Evolutionary conservation across 2,888 invertebrate species (phyloP), one percentile per base, ranked within the genome.

Genomic region (Pammene aurita): DNA sequence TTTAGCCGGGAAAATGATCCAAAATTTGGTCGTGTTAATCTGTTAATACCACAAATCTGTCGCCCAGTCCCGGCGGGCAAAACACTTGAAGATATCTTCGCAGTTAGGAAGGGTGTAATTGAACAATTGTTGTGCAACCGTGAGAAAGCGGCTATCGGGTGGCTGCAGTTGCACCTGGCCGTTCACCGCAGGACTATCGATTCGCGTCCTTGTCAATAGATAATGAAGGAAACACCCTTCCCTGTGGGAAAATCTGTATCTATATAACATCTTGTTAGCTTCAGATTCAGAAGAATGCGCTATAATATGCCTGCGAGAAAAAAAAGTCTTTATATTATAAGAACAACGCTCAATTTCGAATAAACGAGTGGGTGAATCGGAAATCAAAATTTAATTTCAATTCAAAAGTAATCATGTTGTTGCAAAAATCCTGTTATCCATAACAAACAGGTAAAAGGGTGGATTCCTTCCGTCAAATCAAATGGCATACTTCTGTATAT

Each of bases 141-240:
- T 82, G 84, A 78, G 82, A 82, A 81, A 77, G 67, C 66, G 72
- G 54, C 57, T 58, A 60, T 41, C 67, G 60, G 46, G 57, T 46
- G 63, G 60, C 38, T 35, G 44, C 35, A 73, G 63, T 67, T 76
- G 75, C 79, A 80, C 80, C 82, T 80, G 84, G 78, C 72, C 66
- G 73, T 73, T 74, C 72, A 64, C 64, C 66, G 71, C 74, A 73
- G 73, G 35, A 71, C 71, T 78, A 82, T 80, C 76, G 81, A 83
- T 82, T 78, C 74, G 75, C 73, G 73, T 76, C 74, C 72, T 75
- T 73, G 73, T 75, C 75, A 76, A 78, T 80, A 76, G 77, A 75
- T 76, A 76, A 77, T 78, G 73, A 77, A 79, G 74, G 76, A 75
- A 76, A 77, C 34, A 73, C 65, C 67, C 64, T 71, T 63, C 65